phyloP scores from a whole-genome alignment of 2,888 invertebrate species.

The Schizotus pectinicornis region DNA sequence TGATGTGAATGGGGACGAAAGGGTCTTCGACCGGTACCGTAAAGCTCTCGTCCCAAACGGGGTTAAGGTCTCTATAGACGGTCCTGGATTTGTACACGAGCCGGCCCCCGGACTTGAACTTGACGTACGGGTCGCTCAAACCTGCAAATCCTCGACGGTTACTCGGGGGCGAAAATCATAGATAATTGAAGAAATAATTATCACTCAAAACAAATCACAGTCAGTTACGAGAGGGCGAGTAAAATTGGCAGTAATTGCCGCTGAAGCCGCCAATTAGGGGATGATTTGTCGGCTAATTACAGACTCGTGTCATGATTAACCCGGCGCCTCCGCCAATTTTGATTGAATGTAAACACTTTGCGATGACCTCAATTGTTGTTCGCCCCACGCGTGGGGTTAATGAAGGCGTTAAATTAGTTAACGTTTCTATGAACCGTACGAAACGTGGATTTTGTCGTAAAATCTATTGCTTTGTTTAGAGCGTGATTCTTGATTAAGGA shows the following conservation, averaged over 20 bases:
- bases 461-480: too few relatives aligned
- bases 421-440: not conserved
- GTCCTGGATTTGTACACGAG: constrained; percentile 93
- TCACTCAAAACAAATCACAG: not conserved
- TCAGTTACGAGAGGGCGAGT: not conserved
- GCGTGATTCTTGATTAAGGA: too few relatives aligned
- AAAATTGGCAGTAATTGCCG: not conserved
- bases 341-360: not conserved
- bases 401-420: too few relatives aligned
- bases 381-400: too few relatives aligned
- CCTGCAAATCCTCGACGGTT: constrained; percentile 65
- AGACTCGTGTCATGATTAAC: not conserved
- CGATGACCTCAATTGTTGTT: not conserved
- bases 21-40: constrained; percentile 91
- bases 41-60: constrained; percentile 98
- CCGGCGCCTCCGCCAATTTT: not conserved
- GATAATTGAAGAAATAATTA: not conserved
- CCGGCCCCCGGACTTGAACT: constrained; percentile 88
- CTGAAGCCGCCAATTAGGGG: not conserved
- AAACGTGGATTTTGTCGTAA: not conserved
- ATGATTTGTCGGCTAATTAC: not conserved
- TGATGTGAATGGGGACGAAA: constrained; percentile 82
- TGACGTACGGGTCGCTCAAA: constrained; percentile 96
- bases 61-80: constrained; percentile 93
- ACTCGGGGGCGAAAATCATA: not conserved